Percentiles rank a stretch among this genome's conserved stretches.
These are phyloP conservation scores for Eupithecia insigniata DNA, from an alignment of 2,888 invertebrate species.

Conservation along the genomic window DNA sequence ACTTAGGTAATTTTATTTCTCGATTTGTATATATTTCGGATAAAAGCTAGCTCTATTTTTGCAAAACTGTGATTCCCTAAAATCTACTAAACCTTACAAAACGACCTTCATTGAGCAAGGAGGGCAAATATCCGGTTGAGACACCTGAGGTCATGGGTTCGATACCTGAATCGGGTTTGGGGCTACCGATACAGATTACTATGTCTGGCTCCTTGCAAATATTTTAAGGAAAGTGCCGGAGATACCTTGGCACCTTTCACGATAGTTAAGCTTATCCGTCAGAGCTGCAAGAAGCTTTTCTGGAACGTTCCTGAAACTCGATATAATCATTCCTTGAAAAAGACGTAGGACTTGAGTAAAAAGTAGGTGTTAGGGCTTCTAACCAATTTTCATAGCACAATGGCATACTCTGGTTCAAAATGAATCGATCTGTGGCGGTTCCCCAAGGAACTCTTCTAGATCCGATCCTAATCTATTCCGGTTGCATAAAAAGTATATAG, in stretches of 20 bases:
- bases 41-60: not conserved
- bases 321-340: not conserved
- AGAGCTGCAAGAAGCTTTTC: not conserved
- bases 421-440: not conserved
- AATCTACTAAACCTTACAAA: not conserved
- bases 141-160: slow-evolving; percentile 31
- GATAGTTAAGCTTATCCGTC: not conserved
- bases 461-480: not conserved
- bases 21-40: not conserved
- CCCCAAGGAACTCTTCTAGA: not conserved
- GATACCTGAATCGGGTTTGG: slow-evolving; percentile 30
- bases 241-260: not conserved
- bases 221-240: not conserved
- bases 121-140: slow-evolving; percentile 33
- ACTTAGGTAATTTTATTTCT: not conserved
- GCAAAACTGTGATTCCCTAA: not conserved
- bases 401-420: not conserved
- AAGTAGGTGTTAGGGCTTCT: not conserved
- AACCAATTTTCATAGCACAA: not conserved
- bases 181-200: slow-evolving; percentile 10
- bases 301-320: not conserved
- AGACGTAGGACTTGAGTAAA: not conserved
- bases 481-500: not conserved
- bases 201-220: slow-evolving; percentile 5
- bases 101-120: slow-evolving; percentile 24